These are phyloP conservation scores for Montipora capitata DNA, from an alignment of 92 coral and sea anemone genomes.

Conservation along the genomic window DNA sequence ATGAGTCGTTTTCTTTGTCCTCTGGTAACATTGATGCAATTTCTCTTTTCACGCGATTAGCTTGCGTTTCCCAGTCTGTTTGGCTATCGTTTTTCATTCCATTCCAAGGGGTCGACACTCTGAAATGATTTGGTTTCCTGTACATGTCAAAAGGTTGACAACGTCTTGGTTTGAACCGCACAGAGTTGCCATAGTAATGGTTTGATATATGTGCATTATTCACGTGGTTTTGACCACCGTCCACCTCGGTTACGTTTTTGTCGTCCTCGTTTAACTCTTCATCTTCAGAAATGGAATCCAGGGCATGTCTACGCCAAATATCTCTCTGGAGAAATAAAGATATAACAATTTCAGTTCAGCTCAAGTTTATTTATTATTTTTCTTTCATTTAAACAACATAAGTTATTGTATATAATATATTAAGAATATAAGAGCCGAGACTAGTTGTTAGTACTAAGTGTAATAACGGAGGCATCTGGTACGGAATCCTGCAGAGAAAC, in stretches of 20 bases:
- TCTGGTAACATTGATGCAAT: background rate
- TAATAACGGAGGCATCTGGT: too few species aligned
- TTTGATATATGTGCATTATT: conserved; percentile 18
- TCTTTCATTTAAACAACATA: too few species aligned
- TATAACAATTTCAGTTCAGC: too few species aligned
- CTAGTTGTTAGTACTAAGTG: too few species aligned
- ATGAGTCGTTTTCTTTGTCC: conserved; percentile 11
- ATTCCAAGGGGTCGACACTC: conserved; percentile 51
- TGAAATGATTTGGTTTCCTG: conserved; percentile 67
- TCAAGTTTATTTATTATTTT: too few species aligned
- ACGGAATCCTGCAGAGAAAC: too few species aligned
- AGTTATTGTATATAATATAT: too few species aligned
- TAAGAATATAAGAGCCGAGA: too few species aligned
- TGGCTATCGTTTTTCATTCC: conserved; percentile 15
- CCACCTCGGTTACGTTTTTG: conserved; percentile 48
- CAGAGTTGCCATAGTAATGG: conserved; percentile 31
- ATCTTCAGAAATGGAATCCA: conserved; percentile 92
- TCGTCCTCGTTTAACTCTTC: conserved; percentile 83
- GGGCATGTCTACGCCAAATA: conserved; percentile 89
- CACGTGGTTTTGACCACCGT: conserved; percentile 29
- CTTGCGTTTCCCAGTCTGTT: conserved; percentile 19
- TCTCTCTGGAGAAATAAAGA: conserved; percentile 67
- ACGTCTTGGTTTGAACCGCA: conserved; percentile 34
- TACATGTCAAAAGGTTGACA: conserved; percentile 33
- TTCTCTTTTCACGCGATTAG: conserved; percentile 24